Percentiles rank a stretch among this genome's conserved stretches.
Evolutionary conservation across 2,888 invertebrate species (phyloP).

Genomic region (Hypena proboscidalis): DNA sequence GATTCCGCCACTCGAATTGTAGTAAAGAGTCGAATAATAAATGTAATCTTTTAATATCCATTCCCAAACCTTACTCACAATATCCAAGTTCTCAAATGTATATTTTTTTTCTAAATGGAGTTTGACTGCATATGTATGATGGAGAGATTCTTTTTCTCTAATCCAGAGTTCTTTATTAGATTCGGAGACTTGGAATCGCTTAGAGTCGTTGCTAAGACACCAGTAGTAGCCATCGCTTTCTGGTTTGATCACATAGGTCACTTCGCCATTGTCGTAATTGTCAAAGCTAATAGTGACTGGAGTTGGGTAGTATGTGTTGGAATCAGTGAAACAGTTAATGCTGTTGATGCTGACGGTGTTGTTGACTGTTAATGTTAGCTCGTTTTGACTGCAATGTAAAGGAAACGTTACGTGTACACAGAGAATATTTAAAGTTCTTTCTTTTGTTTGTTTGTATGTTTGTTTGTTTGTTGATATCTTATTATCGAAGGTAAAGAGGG

Average conservation of each 20-base stretch:
- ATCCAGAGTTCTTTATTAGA: constrained; percentile 68
- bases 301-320: constrained; percentile 57
- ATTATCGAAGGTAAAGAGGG: not conserved
- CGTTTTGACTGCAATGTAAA: constrained; percentile 57
- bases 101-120: constrained; percentile 49
- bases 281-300: constrained; percentile 51
- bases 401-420: not conserved
- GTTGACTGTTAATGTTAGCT: constrained; percentile 55
- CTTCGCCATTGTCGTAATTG: constrained; percentile 43
- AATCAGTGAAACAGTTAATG: constrained; percentile 73
- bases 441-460: too few relatives aligned
- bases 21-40: constrained; percentile 61
- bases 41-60: constrained; percentile 66
- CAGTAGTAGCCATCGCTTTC: constrained; percentile 74
- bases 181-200: constrained; percentile 52
- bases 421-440: too few relatives aligned
- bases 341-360: constrained; percentile 51
- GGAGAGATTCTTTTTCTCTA: constrained; percentile 55
- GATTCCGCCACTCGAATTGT: constrained; percentile 44
- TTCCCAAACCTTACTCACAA: constrained; percentile 51
- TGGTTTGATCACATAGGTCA: constrained; percentile 49
- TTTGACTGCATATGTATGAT: constrained; percentile 63
- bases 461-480: too few relatives aligned
- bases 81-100: constrained; percentile 34
- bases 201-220: constrained; percentile 67